Evolutionary conservation across 2,888 invertebrate species (phyloP).

Genomic region (Phortica magna): DNA sequence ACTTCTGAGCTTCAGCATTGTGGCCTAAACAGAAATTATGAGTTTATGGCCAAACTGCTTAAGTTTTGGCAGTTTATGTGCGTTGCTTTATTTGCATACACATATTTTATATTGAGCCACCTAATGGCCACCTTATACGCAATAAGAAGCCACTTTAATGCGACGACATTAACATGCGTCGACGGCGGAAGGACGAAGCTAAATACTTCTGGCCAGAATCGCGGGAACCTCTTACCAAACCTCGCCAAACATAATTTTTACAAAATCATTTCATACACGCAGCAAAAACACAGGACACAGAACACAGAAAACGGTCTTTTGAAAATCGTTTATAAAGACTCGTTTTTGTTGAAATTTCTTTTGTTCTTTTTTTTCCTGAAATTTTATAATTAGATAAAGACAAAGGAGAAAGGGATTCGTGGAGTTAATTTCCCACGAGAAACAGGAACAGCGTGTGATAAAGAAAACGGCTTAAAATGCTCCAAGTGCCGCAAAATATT

Average conservation of each 20-base stretch:
- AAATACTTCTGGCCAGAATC: too few relatives aligned
- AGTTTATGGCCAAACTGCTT: not conserved
- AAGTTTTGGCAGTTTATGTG: not conserved
- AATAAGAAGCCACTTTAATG: not conserved
- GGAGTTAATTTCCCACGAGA: constrained; percentile 21
- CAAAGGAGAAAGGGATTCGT: not conserved
- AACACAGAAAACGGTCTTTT: too few relatives aligned
- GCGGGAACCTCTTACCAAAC: too few relatives aligned
- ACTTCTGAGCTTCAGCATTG: constrained; percentile 20
- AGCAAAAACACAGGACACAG: too few relatives aligned
- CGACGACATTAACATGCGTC: not conserved
- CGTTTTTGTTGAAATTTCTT: not conserved
- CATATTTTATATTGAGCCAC: not conserved
- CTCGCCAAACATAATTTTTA: too few relatives aligned
- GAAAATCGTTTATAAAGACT: too few relatives aligned
- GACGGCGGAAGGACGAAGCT: not conserved
- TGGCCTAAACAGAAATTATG: constrained; percentile 4
- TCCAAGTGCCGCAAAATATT: not conserved
- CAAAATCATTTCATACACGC: too few relatives aligned
- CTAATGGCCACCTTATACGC: not conserved
- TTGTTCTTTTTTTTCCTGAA: not conserved
- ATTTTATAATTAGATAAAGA: constrained; percentile 16
- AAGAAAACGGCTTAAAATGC: not conserved
- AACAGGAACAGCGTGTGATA: not conserved
- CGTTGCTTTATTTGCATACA: not conserved